phyloP scores from a whole-genome alignment of 1,140 invertebrate genomes.

The Brachystomella parvula region DNA sequence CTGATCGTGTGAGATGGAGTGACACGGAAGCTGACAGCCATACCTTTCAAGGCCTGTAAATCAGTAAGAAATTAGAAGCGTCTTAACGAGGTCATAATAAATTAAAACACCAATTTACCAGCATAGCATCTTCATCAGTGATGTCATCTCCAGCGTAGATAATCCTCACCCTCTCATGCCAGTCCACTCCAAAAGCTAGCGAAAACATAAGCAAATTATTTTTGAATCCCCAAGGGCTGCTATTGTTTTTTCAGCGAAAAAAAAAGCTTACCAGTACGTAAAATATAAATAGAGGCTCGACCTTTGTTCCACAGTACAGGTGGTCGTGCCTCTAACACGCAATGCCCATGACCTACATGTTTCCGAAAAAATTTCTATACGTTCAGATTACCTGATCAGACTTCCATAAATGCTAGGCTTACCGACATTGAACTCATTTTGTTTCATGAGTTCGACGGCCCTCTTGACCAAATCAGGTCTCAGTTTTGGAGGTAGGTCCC shows the following conservation, averaged over 20 bases:
- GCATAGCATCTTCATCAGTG: slow-evolving; percentile 85
- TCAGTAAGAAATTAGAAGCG: slow-evolving; percentile 3
- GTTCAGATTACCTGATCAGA: background rate
- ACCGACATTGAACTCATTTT: slow-evolving; percentile 61
- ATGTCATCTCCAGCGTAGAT: slow-evolving; percentile 84
- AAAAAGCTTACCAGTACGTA: slow-evolving; percentile 55
- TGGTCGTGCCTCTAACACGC: slow-evolving; percentile 76
- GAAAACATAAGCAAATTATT: too few relatives aligned
- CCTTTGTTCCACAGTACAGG: slow-evolving; percentile 85
- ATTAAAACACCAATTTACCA: slow-evolving; percentile 54
- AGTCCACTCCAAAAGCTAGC: slow-evolving; percentile 67
- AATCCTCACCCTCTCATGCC: slow-evolving; percentile 80
- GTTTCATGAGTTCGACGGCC: slow-evolving; percentile 59
- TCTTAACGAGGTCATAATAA: background rate
- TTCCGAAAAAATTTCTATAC: too few relatives aligned
- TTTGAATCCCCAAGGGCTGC: too few relatives aligned
- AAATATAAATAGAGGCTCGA: slow-evolving; percentile 77
- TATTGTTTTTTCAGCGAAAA: background rate
- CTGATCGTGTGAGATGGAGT: slow-evolving; percentile 74
- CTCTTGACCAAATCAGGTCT: slow-evolving; percentile 52
- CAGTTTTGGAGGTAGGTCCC: slow-evolving; percentile 59
- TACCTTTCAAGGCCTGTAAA: slow-evolving; percentile 43
- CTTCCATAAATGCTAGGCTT: slow-evolving; percentile 32
- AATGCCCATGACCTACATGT: slow-evolving; percentile 54
- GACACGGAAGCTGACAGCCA: slow-evolving; percentile 82